A percentile compares a stretch with the other conserved stretches of the same genome.
phyloP scores from a whole-genome alignment of 1,140 invertebrate genomes.

The Portunus trituberculatus region DNA sequence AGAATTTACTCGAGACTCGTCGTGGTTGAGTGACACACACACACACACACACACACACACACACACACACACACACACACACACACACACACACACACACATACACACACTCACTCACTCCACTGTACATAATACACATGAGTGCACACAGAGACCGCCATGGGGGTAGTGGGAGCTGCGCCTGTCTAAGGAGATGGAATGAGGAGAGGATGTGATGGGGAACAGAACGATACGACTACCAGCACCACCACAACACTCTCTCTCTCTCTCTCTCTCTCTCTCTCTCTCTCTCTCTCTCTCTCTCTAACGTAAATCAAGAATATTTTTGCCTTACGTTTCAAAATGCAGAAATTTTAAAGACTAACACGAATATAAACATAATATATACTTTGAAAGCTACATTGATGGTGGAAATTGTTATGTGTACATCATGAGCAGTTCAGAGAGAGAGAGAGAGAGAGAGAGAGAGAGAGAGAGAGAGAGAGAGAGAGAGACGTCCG shows the following conservation, averaged over 20 bases:
- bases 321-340: too few relatives aligned
- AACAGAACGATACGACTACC: too few relatives aligned
- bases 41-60: slow-evolving; percentile 20
- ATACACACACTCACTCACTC: background rate
- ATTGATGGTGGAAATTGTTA: too few relatives aligned
- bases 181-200: background rate
- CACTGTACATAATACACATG: background rate
- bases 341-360: too few relatives aligned
- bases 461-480: slow-evolving; percentile 38
- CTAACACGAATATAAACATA: too few relatives aligned
- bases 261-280: background rate
- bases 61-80: slow-evolving; percentile 20
- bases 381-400: too few relatives aligned
- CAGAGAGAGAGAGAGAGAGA: slow-evolving; percentile 36
- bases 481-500: slow-evolving; percentile 13
- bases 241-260: background rate
- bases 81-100: slow-evolving; percentile 14
- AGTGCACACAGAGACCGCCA: slow-evolving; percentile 2
- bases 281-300: slow-evolving; percentile 28
- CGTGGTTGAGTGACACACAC: background rate
- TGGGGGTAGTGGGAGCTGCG: background rate
- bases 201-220: background rate
- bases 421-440: too few relatives aligned
- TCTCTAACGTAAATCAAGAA: background rate
- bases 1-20: too few relatives aligned